phyloP scores from a whole-genome alignment of 2,113 vertebrate genomes.

The Phoenicopterus ruber region DNA sequence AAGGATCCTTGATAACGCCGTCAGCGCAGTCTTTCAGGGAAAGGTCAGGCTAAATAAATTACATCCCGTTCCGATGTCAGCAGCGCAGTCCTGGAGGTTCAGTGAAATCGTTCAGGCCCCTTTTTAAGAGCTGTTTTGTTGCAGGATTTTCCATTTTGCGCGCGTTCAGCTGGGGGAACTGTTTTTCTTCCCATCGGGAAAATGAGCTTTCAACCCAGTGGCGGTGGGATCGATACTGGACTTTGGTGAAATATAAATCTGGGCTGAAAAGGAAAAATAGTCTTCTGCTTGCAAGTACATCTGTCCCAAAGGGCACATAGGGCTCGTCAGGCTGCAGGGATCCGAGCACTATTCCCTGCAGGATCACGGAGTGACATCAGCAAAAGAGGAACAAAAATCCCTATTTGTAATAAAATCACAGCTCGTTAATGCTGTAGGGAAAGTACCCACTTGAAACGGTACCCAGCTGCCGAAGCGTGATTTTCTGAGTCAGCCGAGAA shows the following conservation, averaged over 20 bases:
- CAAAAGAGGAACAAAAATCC: conserved; percentile 43
- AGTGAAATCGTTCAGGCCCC: neutral
- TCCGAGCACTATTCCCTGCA: neutral
- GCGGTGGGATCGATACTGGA: conserved; percentile 32
- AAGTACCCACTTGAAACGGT: conserved; percentile 43
- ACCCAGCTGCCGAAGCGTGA: conserved; percentile 15
- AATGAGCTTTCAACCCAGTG: conserved; percentile 28
- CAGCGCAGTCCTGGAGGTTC: neutral
- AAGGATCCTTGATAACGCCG: neutral
- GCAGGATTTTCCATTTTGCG: conserved; percentile 23
- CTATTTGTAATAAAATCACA: conserved; percentile 41
- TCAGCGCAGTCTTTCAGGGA: neutral
- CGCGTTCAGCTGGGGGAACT: conserved; percentile 14
- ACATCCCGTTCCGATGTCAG: neutral
- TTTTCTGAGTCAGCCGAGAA: conserved; percentile 3
- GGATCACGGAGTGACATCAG: conserved; percentile 38
- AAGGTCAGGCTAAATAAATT: conserved; percentile 53
- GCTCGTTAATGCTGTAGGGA: neutral
- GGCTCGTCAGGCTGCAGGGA: conserved; percentile 27
- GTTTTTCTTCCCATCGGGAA: conserved; percentile 49
- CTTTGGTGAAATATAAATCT: conserved; percentile 48
- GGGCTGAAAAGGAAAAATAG: conserved; percentile 54
- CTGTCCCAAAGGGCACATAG: conserved; percentile 33
- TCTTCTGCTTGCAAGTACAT: conserved; percentile 10
- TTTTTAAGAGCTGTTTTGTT: neutral